Percentiles rank a stretch among this genome's conserved stretches.
Evolutionary conservation across 2,888 invertebrate genomes (phyloP).

Genomic region (Tenthredo distinguenda): DNA sequence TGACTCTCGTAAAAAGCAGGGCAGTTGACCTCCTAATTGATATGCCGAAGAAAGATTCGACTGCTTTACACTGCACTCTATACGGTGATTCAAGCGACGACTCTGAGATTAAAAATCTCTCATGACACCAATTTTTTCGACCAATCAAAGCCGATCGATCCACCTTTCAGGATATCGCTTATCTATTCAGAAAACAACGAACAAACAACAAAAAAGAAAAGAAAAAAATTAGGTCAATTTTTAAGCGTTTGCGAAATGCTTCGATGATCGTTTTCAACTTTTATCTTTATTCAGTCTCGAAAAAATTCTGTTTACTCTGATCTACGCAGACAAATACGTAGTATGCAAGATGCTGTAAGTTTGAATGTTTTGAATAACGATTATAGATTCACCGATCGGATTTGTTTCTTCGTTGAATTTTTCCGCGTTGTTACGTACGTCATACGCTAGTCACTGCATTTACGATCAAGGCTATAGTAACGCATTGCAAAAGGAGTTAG

Average conservation of each 20-base stretch:
- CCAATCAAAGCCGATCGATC: not conserved
- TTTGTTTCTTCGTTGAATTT: not conserved
- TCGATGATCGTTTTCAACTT: not conserved
- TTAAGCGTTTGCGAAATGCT: not conserved
- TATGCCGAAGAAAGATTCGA: not conserved
- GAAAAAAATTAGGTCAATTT: not conserved
- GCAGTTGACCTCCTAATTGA: constrained; percentile 9
- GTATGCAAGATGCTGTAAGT: not conserved
- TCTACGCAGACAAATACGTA: not conserved
- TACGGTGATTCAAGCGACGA: not conserved
- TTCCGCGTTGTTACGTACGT: not conserved
- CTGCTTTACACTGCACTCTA: not conserved
- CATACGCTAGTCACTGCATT: not conserved
- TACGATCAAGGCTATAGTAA: not conserved
- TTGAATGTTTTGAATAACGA: not conserved
- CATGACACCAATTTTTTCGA: not conserved
- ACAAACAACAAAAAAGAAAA: not conserved
- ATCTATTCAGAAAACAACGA: not conserved
- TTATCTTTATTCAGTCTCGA: not conserved
- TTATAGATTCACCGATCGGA: not conserved
- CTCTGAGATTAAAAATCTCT: not conserved
- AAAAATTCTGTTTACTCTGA: not conserved
- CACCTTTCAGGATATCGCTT: not conserved
- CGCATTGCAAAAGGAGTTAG: not conserved
- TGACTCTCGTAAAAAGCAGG: not conserved